Conservation (phyloP, 2,113 vertebrate species). For the Cromileptes altivelis region DNA sequence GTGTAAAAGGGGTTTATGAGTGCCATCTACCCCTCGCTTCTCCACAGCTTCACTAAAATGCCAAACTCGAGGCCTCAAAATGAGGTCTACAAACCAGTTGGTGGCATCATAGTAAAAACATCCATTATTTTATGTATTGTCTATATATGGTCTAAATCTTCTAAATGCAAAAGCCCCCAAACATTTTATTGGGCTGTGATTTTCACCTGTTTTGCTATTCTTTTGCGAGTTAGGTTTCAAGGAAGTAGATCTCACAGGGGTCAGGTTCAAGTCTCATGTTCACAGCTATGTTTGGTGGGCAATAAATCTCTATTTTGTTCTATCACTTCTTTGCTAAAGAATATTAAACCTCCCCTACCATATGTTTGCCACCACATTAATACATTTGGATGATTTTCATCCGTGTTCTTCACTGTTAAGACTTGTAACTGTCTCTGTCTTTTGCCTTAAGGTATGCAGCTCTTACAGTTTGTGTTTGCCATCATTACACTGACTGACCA, state of each 20-base stretch:
- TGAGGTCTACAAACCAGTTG: no score
- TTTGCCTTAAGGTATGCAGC: neutral
- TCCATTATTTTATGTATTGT: no score
- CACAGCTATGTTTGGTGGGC: neutral
- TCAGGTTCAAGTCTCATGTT: neutral
- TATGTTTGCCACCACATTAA: neutral
- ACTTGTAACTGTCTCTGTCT: neutral
- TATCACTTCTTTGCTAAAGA: neutral
- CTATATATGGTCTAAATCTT: no score
- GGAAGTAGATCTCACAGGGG: neutral
- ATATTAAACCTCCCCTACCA: neutral
- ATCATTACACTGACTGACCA: constrained; percentile 3
- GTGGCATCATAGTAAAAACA: no score
- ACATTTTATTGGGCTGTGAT: no score
- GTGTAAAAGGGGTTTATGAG: no score
- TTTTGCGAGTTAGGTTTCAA: neutral
- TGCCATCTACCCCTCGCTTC: no score
- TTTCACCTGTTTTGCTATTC: no score
- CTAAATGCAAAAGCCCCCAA: no score
- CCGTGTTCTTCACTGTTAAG: neutral
- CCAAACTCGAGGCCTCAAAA: no score
- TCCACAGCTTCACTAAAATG: no score
- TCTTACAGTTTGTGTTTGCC: neutral
- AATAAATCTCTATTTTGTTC: neutral
- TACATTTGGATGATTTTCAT: neutral